A percentile compares a stretch with the other conserved stretches of the same genome.
phyloP scores from a whole-genome alignment of 1,140 invertebrate genomes.

The Amphibalanus amphitrite region DNA sequence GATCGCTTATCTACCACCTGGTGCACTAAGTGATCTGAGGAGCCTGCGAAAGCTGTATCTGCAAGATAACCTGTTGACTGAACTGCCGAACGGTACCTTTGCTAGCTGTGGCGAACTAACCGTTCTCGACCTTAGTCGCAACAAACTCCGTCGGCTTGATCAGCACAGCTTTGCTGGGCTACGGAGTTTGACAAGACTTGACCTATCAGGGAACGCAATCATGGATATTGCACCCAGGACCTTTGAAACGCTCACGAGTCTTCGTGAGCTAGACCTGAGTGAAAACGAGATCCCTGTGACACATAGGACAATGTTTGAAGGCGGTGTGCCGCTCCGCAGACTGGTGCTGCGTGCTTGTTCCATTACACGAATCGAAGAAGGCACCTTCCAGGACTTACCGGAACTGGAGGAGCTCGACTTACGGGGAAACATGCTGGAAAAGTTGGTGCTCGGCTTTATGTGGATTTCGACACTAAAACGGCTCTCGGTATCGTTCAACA shows the following conservation, averaged over 20 bases:
- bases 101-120: constrained; percentile 13
- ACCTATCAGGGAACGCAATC: constrained; percentile 35
- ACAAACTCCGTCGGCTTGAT: constrained; percentile 17
- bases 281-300: constrained; percentile 31
- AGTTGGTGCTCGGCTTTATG: constrained; percentile 50
- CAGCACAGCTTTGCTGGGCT: constrained; percentile 16
- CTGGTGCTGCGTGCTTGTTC: constrained; percentile 42
- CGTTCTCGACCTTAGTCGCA: constrained; percentile 15
- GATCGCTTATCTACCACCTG: constrained; percentile 13
- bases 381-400: constrained; percentile 42
- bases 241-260: constrained; percentile 19
- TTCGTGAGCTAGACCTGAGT: constrained; percentile 40
- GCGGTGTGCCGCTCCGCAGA: constrained; percentile 35
- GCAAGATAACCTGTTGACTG: constrained; percentile 15
- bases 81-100: constrained; percentile 16
- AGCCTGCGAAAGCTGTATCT: constrained; percentile 16
- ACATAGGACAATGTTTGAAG: constrained; percentile 36
- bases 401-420: constrained; percentile 50
- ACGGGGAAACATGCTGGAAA: constrained; percentile 48
- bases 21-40: constrained; percentile 15
- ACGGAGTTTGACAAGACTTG: constrained; percentile 12
- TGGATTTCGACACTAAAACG: constrained; percentile 28
- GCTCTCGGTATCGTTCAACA: constrained; percentile 53
- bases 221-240: constrained; percentile 32
- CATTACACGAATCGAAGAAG: constrained; percentile 38